Evolutionary conservation across 2,888 invertebrate genomes (phyloP).

Genomic region (Carcina quercana): DNA sequence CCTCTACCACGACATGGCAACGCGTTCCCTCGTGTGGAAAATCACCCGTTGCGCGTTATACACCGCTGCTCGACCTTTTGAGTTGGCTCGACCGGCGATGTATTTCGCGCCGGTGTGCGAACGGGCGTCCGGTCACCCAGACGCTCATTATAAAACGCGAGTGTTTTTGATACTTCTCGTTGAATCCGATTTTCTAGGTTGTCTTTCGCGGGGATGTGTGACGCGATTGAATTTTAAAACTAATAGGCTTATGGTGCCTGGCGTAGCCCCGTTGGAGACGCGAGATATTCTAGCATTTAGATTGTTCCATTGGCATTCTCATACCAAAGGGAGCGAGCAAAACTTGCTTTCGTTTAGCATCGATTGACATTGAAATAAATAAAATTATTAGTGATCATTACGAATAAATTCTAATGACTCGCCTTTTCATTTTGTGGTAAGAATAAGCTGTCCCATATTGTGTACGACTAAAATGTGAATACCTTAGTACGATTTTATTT

Average conservation of each 20-base stretch:
- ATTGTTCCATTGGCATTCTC: slow-evolving; percentile 45
- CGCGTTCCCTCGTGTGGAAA: slow-evolving; percentile 54
- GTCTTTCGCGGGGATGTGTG: slow-evolving; percentile 41
- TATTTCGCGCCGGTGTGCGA: slow-evolving; percentile 24
- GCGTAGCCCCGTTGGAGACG: slow-evolving; percentile 27
- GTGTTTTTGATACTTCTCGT: slow-evolving; percentile 48
- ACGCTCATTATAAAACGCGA: slow-evolving; percentile 30
- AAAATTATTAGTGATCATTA: slow-evolving; percentile 44
- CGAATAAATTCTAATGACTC: slow-evolving; percentile 54
- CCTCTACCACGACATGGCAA: slow-evolving; percentile 50
- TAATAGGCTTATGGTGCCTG: no score
- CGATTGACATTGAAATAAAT: slow-evolving; percentile 54
- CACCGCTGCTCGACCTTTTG: slow-evolving; percentile 36
- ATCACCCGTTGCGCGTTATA: slow-evolving; percentile 43
- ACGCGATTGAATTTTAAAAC: slow-evolving; percentile 16
- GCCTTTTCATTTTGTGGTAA: slow-evolving; percentile 65
- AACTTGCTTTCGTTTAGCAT: slow-evolving; percentile 39
- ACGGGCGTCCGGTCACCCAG: slow-evolving; percentile 26
- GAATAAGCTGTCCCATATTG: slow-evolving; percentile 62
- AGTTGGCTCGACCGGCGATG: slow-evolving; percentile 30
- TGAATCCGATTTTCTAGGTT: slow-evolving; percentile 42
- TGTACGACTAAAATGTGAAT: slow-evolving; percentile 65
- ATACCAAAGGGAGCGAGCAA: slow-evolving; percentile 59
- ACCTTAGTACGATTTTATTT: slow-evolving; percentile 73
- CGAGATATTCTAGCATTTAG: slow-evolving; percentile 49